Base-by-base conservation (phyloP, 2,113 vertebrate genomes). In the Ibidorhyncha struthersii region DNA sequence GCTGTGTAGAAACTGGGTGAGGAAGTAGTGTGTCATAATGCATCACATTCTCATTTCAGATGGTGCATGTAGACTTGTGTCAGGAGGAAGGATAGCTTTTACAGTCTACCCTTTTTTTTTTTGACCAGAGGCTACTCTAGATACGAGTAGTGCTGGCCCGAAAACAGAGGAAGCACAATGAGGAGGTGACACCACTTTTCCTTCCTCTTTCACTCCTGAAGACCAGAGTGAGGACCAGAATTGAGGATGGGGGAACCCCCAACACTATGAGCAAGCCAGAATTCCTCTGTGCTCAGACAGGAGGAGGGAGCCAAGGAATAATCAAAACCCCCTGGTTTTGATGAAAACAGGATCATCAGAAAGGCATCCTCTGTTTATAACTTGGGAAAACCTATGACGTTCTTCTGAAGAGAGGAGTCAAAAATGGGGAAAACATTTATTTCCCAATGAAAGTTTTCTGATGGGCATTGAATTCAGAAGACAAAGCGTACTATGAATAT, bases 321-420 rank as follows among this genome's bases (percentile, higher is more conserved):
- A 14, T 8, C 4, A 27, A 62, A 32, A 3, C 2, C 3, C 1
- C 4, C 6, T 3, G 8, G 34, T 79, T 65, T 34, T 56, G 18
- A 45, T 78, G 36, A 74, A 55, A 40, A n/a, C 0, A 34, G 30
- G 23, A 19, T 61, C 8, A 73, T 52, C 1, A 1, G 40, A 82
- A 87, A 78, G 14, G 9, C 12, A 30, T 40, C 5, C 43, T 72
- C 12, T 85, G 23, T 36, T 81, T 55, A 32, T 43, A 71, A 52
- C 11, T 66, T 49, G 14, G 40, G 47, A 61, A 77, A 72, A 27
- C 56, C 27, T 27, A 14, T 25, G 6, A 40, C 10, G 4, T 59
- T 72, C 30, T 86, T 67, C 59, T 61, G 34, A 94, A 65, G 14
- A 78, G 58, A 36, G 26, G 40, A 73, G 8, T 52, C 12, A 32